Evolutionary conservation across 2,888 invertebrate species (phyloP), one percentile per base, ranked within the genome.

Genomic region (Drosophila prostipennis): DNA sequence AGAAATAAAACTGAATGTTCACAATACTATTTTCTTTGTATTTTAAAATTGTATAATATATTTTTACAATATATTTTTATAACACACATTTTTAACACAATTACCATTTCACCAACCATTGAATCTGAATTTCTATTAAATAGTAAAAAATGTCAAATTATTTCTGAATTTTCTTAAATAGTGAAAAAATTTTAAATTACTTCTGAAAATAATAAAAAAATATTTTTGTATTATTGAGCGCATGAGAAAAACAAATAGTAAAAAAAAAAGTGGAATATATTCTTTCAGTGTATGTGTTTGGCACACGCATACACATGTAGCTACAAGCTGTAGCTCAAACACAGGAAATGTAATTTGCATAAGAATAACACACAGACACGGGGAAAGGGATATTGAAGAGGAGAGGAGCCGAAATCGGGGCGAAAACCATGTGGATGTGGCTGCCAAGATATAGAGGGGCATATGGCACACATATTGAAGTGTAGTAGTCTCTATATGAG

Each of bases 331-430:
- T 86, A 83, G 87, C 83, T 87, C 84, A 84, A 83, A 84, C 83
- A 83, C 78, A 84, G 85, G 87, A 84, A 84, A 83, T 84, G 85
- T 87, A 84, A 84, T 87, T 84, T 84, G 87, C 84, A 84, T 84
- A 84, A 84, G 87, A 87, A 84, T 87, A 84, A 87, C 75, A 67
- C 60, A 51, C 46, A 54, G 58, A 54, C 37, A 71, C 56, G 61
- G 40, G 36, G 59, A 48, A 51, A 7, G 63, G 60, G 60, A 60
- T 43, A 60, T 52, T 57, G 57, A 52, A 52, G 53, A 45, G 32
- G 46, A 37, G 43, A 39, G 40, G 36, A 16, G 26, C 36, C 11
- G 14, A 43, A 36, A 43, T 58, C 23, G 42, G n/a, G 49, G 16
- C 19, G 23, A 51, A 37, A 45, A 39, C 32, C 64, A 51, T 46